Conservation (phyloP, 2,113 vertebrate genomes). For the Neodon shergylaensis region DNA sequence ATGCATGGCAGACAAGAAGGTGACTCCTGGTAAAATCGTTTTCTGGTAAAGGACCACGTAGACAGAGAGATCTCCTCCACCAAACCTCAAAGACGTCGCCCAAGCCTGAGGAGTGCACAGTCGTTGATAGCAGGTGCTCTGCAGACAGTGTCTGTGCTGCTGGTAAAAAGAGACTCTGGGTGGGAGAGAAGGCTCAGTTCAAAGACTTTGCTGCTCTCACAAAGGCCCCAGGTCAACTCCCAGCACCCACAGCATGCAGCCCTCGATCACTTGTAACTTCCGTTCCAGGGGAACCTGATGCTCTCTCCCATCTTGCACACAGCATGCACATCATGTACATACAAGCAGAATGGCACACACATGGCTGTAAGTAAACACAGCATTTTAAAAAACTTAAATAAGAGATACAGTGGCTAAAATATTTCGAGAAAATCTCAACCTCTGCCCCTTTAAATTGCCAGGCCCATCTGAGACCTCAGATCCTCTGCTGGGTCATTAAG, state of each 20-base stretch:
- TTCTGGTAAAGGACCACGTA: too few relatives aligned
- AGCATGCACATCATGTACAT: too few relatives aligned
- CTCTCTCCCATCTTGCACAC: background rate
- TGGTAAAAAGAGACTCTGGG: background rate
- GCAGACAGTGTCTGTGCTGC: background rate
- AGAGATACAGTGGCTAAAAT: background rate
- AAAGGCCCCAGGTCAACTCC: background rate
- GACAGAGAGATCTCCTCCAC: background rate
- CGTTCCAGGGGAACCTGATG: background rate
- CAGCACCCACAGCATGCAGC: background rate
- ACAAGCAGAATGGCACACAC: background rate
- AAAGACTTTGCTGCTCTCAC: background rate
- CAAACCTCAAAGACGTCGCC: background rate
- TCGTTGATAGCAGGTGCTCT: fast-evolving
- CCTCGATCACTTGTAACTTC: background rate
- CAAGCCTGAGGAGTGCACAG: background rate
- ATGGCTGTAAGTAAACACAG: background rate
- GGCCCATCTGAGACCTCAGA: background rate
- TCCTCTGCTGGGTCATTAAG: background rate
- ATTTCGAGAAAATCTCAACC: background rate
- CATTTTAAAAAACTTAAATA: background rate
- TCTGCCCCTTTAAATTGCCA: background rate
- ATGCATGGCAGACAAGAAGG: background rate
- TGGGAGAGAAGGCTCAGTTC: background rate
- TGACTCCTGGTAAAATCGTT: fast-evolving